Conservation (phyloP, 2,113 vertebrate species). For the Zonotrichia leucophrys region DNA sequence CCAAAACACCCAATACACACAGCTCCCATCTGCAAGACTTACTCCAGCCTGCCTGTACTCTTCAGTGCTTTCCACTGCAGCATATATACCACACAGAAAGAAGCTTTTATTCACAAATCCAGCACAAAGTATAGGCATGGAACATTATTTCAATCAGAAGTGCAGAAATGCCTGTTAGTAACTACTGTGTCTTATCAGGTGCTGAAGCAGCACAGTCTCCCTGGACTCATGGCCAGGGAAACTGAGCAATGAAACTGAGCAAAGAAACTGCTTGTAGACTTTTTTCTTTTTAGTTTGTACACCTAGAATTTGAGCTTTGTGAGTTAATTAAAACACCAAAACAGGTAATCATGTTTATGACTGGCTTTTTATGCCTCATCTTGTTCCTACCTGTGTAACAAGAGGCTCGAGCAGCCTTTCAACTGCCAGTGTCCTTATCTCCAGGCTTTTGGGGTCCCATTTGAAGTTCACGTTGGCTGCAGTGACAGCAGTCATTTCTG, state of each 20-base stretch:
- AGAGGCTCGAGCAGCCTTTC: slow-evolving; percentile 94
- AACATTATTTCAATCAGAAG: neutral
- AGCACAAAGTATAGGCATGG: neutral
- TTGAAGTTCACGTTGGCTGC: slow-evolving; percentile 95
- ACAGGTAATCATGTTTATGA: neutral
- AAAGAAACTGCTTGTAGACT: neutral
- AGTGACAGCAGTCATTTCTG: slow-evolving; percentile 90
- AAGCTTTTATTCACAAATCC: neutral
- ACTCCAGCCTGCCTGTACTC: neutral
- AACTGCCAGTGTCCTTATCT: slow-evolving; percentile 96
- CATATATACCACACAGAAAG: neutral
- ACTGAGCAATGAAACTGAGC: neutral
- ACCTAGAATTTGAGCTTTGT: neutral
- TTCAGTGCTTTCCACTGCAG: neutral
- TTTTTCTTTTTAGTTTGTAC: neutral
- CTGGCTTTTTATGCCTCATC: accelerated
- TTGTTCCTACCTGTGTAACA: slow-evolving; percentile 89
- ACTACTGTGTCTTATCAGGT: neutral
- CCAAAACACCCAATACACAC: neutral
- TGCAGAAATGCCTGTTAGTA: neutral
- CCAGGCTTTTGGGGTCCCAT: slow-evolving; percentile 98
- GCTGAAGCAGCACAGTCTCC: neutral
- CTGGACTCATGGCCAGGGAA: neutral
- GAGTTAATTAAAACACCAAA: neutral
- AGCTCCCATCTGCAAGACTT: neutral